Conservation (phyloP, 2,797 vertebrate genomes). For the Hyperoplus immaculatus region DNA sequence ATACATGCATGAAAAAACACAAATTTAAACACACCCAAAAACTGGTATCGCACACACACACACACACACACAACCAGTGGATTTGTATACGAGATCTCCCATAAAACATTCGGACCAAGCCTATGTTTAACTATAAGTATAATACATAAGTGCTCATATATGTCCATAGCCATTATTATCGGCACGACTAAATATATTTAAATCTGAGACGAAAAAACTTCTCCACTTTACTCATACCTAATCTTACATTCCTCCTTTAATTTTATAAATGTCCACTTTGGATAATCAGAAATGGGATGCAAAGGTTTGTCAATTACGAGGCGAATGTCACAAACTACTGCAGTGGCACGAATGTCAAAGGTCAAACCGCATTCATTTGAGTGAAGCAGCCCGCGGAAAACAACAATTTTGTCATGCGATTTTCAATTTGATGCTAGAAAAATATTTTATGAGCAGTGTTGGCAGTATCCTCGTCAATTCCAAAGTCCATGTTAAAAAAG, state of each 20-base stretch:
- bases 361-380: slow-evolving; percentile 54
- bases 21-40: slow-evolving; percentile 16
- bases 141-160: not conserved
- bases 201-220: not conserved
- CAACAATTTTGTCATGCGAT: not conserved
- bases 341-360: slow-evolving; percentile 64
- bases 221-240: not conserved
- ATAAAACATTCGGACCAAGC: slow-evolving; percentile 12
- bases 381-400: not conserved
- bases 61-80: not conserved
- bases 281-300: not conserved
- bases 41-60: slow-evolving; percentile 37
- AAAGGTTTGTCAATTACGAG: slow-evolving; percentile 8
- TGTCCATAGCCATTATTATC: not conserved
- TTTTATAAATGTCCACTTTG: not conserved
- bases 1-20: slow-evolving; percentile 32
- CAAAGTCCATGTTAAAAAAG: slow-evolving; percentile 7
- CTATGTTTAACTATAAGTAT: slow-evolving; percentile 3
- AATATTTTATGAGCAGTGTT: not conserved
- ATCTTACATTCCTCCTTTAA: not conserved
- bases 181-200: slow-evolving; percentile 1
- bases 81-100: not conserved
- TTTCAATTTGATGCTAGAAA: slow-evolving; percentile 2
- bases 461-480: not conserved
- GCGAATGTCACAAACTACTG: slow-evolving; percentile 36